Evolutionary conservation across 2,888 invertebrate species (phyloP).

Genomic region (Thalpophila matura): DNA sequence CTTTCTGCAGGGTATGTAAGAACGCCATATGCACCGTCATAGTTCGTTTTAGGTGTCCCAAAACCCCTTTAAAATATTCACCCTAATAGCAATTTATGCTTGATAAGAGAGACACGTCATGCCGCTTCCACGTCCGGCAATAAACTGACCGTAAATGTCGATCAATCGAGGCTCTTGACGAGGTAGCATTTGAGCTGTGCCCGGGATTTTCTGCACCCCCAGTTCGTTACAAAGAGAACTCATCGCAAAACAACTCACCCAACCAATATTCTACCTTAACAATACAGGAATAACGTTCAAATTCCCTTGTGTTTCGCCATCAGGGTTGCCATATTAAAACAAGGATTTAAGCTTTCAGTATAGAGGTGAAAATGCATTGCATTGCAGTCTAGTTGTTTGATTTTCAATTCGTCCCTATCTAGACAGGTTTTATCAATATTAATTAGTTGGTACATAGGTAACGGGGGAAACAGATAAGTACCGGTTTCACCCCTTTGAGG

Average conservation of each 20-base stretch:
- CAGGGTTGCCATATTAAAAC: constrained; percentile 29
- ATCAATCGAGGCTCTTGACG: constrained; percentile 31
- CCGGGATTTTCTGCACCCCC: constrained; percentile 69
- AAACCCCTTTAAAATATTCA: not conserved
- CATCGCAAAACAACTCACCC: constrained; percentile 53
- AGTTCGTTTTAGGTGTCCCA: not conserved
- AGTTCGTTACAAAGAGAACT: constrained; percentile 72
- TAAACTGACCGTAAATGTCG: constrained; percentile 14
- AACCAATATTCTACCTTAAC: constrained; percentile 54
- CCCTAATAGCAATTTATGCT: not conserved
- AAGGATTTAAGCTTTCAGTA: constrained; percentile 22
- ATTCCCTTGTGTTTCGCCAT: not conserved
- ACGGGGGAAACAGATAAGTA: not conserved
- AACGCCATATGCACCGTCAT: not conserved
- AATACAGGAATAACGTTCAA: constrained; percentile 37
- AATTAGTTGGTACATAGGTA: constrained; percentile 26
- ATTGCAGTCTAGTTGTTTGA: constrained; percentile 28
- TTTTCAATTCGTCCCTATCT: constrained; percentile 36
- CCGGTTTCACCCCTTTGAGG: not conserved
- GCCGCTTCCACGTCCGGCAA: constrained; percentile 1
- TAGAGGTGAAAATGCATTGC: constrained; percentile 45
- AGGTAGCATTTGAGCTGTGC: constrained; percentile 60
- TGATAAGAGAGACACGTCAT: constrained; percentile 11
- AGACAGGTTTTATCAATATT: constrained; percentile 55
- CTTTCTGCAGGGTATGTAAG: not conserved